phyloP scores from a whole-genome alignment of 2,888 invertebrate genomes.

The Plebejus argus region DNA sequence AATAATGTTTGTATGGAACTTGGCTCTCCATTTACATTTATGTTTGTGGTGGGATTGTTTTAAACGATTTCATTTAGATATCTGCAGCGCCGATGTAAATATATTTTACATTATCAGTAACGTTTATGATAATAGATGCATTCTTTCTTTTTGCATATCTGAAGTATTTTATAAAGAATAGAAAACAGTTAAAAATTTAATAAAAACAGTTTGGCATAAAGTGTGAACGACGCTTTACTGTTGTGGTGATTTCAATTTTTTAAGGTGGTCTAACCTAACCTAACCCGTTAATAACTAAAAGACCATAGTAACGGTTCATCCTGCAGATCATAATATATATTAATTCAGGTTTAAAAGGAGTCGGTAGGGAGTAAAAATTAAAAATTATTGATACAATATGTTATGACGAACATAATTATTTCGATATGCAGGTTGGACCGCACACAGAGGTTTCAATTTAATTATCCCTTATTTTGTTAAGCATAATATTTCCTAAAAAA shows the following conservation, averaged over 20 bases:
- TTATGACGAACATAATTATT: too few species aligned
- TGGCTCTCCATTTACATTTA: too few species aligned
- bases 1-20: too few species aligned
- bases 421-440: not conserved
- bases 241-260: not conserved
- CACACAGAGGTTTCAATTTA: not conserved
- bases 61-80: slow-evolving; percentile 22
- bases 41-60: too few species aligned
- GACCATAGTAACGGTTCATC: too few species aligned
- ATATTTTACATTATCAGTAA: slow-evolving; percentile 18
- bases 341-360: too few species aligned
- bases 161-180: not conserved
- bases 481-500: not conserved
- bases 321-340: too few species aligned
- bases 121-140: slow-evolving; percentile 19
- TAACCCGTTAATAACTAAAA: too few species aligned
- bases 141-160: not conserved
- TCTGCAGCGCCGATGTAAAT: not conserved
- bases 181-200: not conserved
- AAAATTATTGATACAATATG: too few species aligned
- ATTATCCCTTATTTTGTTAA: not conserved
- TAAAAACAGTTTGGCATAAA: not conserved
- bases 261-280: too few species aligned
- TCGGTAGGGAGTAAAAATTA: not conserved
- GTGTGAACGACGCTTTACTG: not conserved